Base-by-base conservation (phyloP, 2,113 vertebrate genomes). In the Laticauda colubrina region DNA sequence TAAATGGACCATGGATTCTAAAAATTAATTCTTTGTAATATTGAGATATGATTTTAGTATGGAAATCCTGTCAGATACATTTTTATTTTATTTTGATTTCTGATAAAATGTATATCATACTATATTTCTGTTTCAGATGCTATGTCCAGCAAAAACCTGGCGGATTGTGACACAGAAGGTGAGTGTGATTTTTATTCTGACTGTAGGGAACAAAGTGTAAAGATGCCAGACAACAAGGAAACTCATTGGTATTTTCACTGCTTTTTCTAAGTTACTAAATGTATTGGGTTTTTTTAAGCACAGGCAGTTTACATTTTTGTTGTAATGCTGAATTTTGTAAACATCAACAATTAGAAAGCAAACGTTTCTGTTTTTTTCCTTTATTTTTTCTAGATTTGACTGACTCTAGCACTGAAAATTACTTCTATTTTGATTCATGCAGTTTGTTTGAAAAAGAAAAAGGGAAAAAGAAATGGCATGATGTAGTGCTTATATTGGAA, bases 321-420 rank as follows among this genome's bases (percentile, higher is more conserved):
- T 91, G 21, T 24, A 3, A 87, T 56, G 3, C 29, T 91, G 24
- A 8, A 6, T 43, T n/a, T 2, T 1, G 1, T 20, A 48, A 90
- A 34, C n/a, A 18, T 45, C 64, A 21, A 34, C 29, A 53, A 56
- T 51, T 88, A 23, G 11, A 69, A 23, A 91, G 51, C 29, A 7
- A 48, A 61, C 51, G 21, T 6, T 11, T 57, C 75, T 81, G 75
- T 8, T 43, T 81, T 81, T 54, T 88, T 21, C 5, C 51, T 88
- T 34, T 57, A 56, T 64, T 55, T 15, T 26, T 23, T 21, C 48
- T 91, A 94, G 93, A 89, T 29, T 55, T 89, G 39, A 26, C 59
- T 91, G 91, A 48, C 14, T 93, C 86, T 8, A 51, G 64, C 18
- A 86, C 85, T 48, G 86, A 91, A 91, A 64, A 69, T 86, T 69